Evolutionary conservation across 92 coral and sea anemone genomes (phyloP).

Genomic region (Plumapathes pennacea): DNA sequence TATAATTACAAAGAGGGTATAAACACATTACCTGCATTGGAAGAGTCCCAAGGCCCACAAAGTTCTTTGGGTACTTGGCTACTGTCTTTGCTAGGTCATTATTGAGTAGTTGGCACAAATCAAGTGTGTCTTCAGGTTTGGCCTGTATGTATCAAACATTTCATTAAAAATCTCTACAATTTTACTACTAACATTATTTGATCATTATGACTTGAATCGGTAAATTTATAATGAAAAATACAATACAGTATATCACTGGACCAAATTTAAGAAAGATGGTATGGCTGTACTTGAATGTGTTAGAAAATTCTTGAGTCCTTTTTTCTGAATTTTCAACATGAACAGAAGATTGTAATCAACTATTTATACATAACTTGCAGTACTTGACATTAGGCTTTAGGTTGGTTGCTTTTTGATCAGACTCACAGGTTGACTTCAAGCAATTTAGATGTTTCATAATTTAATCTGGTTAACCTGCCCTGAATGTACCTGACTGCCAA

Average conservation of each 20-base stretch:
- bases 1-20: background rate
- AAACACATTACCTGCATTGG: conserved; percentile 91
- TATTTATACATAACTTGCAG: too few species aligned
- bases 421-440: too few species aligned
- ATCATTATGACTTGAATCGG: background rate
- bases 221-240: background rate
- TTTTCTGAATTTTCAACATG: too few species aligned
- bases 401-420: too few species aligned
- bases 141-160: conserved; percentile 52
- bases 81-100: conserved; percentile 93
- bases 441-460: too few species aligned
- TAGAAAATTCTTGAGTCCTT: too few species aligned
- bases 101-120: conserved; percentile 78
- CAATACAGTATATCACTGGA: background rate
- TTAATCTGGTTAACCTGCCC: too few species aligned
- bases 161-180: background rate
- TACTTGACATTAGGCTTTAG: too few species aligned
- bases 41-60: conserved; percentile 92
- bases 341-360: too few species aligned
- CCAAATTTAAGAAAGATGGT: too few species aligned
- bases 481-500: too few species aligned
- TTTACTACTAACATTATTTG: background rate
- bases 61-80: conserved; percentile 80
- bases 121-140: conserved; percentile 93
- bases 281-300: too few species aligned